A percentile compares a stretch with the other conserved stretches of the same genome.
phyloP scores from a whole-genome alignment of 2,888 invertebrate species.

The Pseudococcus jackbeardsleyi region DNA sequence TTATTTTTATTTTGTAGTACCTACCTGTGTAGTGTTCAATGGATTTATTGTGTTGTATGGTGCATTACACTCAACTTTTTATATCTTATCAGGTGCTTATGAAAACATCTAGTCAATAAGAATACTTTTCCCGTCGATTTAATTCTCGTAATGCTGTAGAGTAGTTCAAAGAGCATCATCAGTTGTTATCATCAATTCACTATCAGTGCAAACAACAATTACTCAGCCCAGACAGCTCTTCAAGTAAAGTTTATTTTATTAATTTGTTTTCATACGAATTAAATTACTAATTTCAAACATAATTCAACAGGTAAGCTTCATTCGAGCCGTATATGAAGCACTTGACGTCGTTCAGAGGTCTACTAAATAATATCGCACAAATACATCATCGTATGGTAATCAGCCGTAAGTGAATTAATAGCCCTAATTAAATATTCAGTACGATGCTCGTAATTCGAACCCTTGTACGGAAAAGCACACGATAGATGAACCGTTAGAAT shows the following conservation, averaged over 20 bases:
- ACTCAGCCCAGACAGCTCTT: neutral
- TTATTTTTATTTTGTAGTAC: too few species aligned
- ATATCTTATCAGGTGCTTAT: too few species aligned
- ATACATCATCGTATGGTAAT: conserved; percentile 17
- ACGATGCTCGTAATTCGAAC: neutral
- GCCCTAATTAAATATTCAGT: neutral
- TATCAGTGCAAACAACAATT: neutral
- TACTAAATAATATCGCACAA: neutral
- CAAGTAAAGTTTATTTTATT: neutral
- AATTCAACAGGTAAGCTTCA: neutral
- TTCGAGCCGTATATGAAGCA: neutral
- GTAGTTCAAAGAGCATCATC: too few species aligned
- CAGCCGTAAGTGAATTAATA: conserved; percentile 34
- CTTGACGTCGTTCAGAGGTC: neutral
- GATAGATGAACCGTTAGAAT: neutral
- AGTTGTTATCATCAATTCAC: too few species aligned
- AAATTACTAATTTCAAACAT: neutral
- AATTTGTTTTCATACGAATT: neutral
- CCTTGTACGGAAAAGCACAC: neutral
- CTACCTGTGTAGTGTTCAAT: too few species aligned
- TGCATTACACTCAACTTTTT: too few species aligned
- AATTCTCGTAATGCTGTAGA: too few species aligned
- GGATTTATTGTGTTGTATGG: too few species aligned
- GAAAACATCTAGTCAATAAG: too few species aligned
- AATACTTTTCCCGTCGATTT: too few species aligned